These are phyloP conservation scores for Psephotus haematonotus DNA, from an alignment of 2,113 vertebrate genomes.

Conservation along the genomic window DNA sequence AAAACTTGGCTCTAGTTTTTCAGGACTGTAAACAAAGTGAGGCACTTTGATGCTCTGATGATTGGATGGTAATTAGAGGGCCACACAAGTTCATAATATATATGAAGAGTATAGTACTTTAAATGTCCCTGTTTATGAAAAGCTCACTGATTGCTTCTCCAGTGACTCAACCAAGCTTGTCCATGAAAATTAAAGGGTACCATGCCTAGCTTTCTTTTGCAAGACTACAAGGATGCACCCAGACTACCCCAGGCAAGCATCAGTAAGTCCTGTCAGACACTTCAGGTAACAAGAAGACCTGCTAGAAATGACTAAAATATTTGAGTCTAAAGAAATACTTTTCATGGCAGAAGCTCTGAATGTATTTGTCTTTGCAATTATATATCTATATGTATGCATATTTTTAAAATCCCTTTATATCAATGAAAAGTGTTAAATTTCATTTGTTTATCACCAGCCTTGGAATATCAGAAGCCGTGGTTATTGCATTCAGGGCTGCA, in stretches of 20 bases:
- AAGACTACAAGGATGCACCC: not conserved
- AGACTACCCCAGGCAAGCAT: not conserved
- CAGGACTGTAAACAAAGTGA: not conserved
- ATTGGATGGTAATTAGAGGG: conserved; percentile 20
- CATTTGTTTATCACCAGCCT: not conserved
- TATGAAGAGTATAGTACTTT: not conserved
- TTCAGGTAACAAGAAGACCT: not conserved
- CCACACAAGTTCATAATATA: conserved; percentile 10
- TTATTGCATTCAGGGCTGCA: not conserved
- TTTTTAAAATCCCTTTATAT: not conserved
- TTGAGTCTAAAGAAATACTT: not conserved
- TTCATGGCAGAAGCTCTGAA: not conserved
- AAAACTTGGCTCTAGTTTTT: conserved; percentile 6
- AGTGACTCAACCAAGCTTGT: not conserved
- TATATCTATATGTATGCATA: not conserved
- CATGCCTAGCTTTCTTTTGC: not conserved
- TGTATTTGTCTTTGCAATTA: not conserved
- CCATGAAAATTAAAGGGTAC: conserved; percentile 5
- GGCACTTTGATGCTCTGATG: conserved; percentile 8
- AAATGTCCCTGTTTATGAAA: not conserved
- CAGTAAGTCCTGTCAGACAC: not conserved
- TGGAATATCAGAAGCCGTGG: not conserved
- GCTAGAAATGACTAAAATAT: not conserved
- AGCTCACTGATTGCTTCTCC: not conserved
- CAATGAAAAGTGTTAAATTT: not conserved